Evolutionary conservation across 1,140 invertebrate genomes (phyloP), one percentile per base, ranked within the genome.

Genomic region (Contarinia nasturtii): DNA sequence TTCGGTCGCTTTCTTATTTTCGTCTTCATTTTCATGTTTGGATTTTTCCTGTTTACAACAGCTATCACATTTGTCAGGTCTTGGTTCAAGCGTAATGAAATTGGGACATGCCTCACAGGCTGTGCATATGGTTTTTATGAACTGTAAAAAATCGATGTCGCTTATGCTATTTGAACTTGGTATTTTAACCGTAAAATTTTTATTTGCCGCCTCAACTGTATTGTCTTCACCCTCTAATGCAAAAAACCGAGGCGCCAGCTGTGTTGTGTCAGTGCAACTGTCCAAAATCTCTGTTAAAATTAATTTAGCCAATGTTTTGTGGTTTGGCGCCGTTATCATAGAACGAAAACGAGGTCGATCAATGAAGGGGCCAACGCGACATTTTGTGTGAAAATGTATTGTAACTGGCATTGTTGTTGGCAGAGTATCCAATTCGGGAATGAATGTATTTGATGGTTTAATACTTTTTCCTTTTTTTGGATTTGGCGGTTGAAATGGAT

Each of bases 401-500:
- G 61, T 63, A 4, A 60, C 61, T 12, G 61, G 61, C 15, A 57
- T 56, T 1, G 61, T 59, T 8, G 61, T 56, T 14, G 58, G 47
- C 56, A 63, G 60, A 40, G 61, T 52, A 52, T 63, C 60, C 2
- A 57, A 52, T 44, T 63, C 61, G 14, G 57, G 51, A 2, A 61
- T 53, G 18, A 62, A 48, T 1, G 61, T 57, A 40, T 61, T 57
- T 12, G 53, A 49, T 8, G 12, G 40, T 17, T 61, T 55, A 7
- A 54, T 7, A 54, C 46, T 34, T 55, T 59, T 12, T 27, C 62
- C 54, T 44, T 59, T 57, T 38, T 55, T 57, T 22, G 55, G 53
- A 46, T 45, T 57, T 5, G 55, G 93, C 37, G 89, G 88, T 61
- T 97, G 92, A 51, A 98, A 68, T 1, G 86, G 86, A 74, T 97